Conservation (phyloP, 1,140 invertebrate species). For the Drosophila serrata region DNA sequence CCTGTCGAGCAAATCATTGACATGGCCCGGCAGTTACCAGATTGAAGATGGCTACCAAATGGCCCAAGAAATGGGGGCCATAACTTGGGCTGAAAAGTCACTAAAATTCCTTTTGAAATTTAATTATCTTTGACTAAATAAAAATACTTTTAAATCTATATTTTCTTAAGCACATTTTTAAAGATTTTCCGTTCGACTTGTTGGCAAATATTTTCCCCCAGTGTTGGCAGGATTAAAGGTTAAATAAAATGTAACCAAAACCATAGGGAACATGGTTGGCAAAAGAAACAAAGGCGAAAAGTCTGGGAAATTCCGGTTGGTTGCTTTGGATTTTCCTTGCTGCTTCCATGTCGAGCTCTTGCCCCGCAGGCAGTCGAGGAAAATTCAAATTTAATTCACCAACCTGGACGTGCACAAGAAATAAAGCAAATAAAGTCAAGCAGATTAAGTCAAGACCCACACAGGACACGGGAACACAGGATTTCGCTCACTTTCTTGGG, state of each 20-base stretch:
- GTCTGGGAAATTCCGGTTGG: conserved; percentile 38
- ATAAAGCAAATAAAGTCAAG: conserved; percentile 38
- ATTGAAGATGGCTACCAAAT: conserved; percentile 20
- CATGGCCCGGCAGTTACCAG: conserved; percentile 3
- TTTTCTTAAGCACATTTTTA: not conserved
- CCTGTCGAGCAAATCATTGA: conserved; percentile 58
- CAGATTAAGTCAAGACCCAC: conserved; percentile 31
- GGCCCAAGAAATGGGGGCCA: conserved; percentile 20
- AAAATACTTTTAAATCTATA: not conserved
- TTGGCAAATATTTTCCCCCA: conserved; percentile 17
- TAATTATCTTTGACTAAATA: not conserved
- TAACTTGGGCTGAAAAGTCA: conserved; percentile 8
- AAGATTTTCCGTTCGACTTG: not conserved
- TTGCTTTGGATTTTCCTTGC: conserved; percentile 13
- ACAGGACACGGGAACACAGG: too few relatives aligned
- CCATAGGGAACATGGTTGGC: conserved; percentile 1
- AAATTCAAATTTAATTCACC: conserved; percentile 69
- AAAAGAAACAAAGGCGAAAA: conserved; percentile 23
- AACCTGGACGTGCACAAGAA: conserved; percentile 53
- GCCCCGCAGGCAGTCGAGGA: conserved; percentile 49
- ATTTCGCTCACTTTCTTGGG: conserved; percentile 14
- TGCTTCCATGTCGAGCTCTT: conserved; percentile 21
- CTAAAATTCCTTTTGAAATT: not conserved
- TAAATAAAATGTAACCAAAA: conserved; percentile 56
- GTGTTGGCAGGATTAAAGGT: conserved; percentile 54